Conservation (phyloP, 2,888 invertebrate species). For the Chalcis sispes region DNA sequence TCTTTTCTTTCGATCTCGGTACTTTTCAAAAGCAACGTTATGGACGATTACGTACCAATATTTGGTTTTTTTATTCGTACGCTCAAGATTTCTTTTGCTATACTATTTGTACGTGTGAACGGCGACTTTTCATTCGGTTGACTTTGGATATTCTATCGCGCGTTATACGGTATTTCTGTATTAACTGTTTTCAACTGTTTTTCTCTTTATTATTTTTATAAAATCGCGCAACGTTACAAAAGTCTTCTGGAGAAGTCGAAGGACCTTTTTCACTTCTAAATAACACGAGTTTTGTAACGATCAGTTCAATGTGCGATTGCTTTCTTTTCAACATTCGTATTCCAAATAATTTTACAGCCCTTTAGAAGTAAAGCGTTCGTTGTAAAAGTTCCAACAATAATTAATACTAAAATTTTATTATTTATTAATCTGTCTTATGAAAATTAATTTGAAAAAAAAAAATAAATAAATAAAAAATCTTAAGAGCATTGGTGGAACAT, state of each 20-base stretch:
- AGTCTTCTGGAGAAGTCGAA: slow-evolving; percentile 21
- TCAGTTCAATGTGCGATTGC: background rate
- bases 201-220: background rate
- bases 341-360: background rate
- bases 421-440: background rate
- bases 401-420: background rate
- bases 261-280: background rate
- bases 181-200: background rate
- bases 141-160: slow-evolving; percentile 12
- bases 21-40: background rate
- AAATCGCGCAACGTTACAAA: slow-evolving; percentile 7
- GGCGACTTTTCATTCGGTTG: background rate
- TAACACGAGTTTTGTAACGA: background rate
- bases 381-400: too few species aligned
- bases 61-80: slow-evolving; percentile 10
- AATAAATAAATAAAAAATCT: background rate
- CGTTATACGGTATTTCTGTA: background rate
- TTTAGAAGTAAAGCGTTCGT: background rate
- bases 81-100: background rate
- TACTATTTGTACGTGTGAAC: background rate
- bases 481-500: background rate
- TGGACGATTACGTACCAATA: background rate
- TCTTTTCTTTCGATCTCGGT: background rate
- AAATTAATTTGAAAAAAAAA: background rate
- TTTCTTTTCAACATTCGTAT: too few species aligned